Conservation (phyloP, 1,140 invertebrate genomes). For the Aphelinus atriplicis region DNA sequence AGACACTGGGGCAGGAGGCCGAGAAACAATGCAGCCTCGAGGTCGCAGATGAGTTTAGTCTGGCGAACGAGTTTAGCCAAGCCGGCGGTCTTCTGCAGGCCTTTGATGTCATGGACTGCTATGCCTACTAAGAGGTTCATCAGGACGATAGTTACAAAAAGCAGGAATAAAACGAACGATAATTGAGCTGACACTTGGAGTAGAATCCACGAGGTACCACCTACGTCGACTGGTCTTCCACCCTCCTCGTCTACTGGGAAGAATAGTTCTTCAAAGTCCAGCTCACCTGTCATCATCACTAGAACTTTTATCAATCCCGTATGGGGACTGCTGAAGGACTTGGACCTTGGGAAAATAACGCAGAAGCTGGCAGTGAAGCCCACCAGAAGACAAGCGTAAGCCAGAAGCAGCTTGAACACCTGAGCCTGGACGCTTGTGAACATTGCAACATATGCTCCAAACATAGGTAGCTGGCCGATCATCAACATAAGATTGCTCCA, state of each 20-base stretch:
- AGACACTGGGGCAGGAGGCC: conserved; percentile 77
- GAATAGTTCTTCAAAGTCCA: conserved; percentile 76
- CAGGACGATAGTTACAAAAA: conserved; percentile 82
- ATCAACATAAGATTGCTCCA: conserved; percentile 90
- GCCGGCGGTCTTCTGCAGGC: conserved; percentile 79
- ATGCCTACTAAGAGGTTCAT: conserved; percentile 86
- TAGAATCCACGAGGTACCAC: conserved; percentile 64
- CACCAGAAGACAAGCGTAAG: conserved; percentile 84
- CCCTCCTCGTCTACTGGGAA: conserved; percentile 69
- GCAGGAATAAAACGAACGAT: conserved; percentile 77
- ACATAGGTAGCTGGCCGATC: conserved; percentile 85
- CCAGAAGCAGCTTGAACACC: conserved; percentile 83
- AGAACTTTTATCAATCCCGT: conserved; percentile 79
- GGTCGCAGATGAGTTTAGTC: conserved; percentile 80
- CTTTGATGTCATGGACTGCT: conserved; percentile 83
- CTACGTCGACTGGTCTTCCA: conserved; percentile 65
- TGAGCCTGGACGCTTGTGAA: conserved; percentile 86
- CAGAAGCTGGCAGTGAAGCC: conserved; percentile 89
- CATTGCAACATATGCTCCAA: conserved; percentile 89
- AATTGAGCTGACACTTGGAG: conserved; percentile 78
- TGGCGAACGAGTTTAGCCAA: conserved; percentile 80
- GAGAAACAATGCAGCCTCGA: conserved; percentile 76
- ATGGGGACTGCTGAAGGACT: conserved; percentile 81
- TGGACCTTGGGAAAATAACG: conserved; percentile 83
- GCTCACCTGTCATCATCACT: conserved; percentile 91